Percentiles rank a stretch among this genome's conserved stretches.
Conservation (phyloP, 2,888 invertebrate species). For the Tortricodes alternella region DNA sequence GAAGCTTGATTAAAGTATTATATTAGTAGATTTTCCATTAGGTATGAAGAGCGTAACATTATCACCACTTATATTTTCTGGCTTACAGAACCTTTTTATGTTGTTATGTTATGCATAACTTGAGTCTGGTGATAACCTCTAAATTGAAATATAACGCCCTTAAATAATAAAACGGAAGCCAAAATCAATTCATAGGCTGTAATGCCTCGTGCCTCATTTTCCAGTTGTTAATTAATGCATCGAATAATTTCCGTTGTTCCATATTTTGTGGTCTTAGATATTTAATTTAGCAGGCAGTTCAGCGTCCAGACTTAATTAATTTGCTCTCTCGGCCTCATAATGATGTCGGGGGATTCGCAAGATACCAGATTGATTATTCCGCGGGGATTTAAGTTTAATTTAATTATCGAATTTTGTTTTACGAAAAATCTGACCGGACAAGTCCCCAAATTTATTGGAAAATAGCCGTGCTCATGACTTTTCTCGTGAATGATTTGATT, state of each 20-base stretch:
- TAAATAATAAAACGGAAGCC: neutral
- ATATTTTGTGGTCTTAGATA: conserved; percentile 29
- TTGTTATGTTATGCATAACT: no score
- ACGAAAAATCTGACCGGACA: conserved; percentile 1
- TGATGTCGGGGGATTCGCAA: conserved; percentile 50
- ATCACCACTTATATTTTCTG: no score
- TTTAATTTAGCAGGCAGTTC: conserved; percentile 45
- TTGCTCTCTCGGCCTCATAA: conserved; percentile 57
- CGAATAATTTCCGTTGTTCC: conserved; percentile 27
- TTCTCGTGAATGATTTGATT: no score
- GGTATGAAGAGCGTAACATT: no score
- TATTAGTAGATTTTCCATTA: no score
- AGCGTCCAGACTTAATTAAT: conserved; percentile 59
- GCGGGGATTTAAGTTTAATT: conserved; percentile 47
- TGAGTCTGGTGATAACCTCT: no score
- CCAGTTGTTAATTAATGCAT: conserved; percentile 23
- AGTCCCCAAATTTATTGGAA: neutral
- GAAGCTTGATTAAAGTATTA: no score
- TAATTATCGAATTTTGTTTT: conserved; percentile 40
- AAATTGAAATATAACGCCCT: neutral
- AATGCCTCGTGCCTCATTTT: conserved; percentile 19
- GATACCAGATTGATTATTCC: conserved; percentile 55
- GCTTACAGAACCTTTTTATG: no score
- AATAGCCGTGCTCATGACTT: neutral
- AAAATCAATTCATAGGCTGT: conserved; percentile 5